Evolutionary conservation across 2,888 invertebrate genomes (phyloP), one percentile per base, ranked within the genome.

Genomic region (Hyposoter didymator): DNA sequence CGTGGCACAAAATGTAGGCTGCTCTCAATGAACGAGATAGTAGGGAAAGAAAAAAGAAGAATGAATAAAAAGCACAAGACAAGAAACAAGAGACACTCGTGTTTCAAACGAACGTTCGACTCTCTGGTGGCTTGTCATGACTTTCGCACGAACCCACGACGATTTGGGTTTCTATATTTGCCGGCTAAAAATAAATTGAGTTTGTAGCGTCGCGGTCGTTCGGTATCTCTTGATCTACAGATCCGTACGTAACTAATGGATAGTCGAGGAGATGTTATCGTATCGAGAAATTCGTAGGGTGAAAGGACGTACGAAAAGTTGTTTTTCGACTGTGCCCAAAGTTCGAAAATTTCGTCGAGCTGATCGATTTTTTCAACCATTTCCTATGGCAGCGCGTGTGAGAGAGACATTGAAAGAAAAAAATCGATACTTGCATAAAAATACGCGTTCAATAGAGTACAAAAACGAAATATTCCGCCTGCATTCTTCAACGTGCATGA

Each of bases 171-270:
- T 83, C 84, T 86, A 84, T 80, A 84, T 86, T 75, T 83, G 83
- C 75, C 70, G 67, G 85, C 78, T 87, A 85, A 74, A 86, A 86
- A 86, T 86, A 86, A 86, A 84, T 64, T 75, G 74, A 74, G 74
- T 59, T 75, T 49, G 47, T 69, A 22, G 45, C 35, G 74, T 74
- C 45, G 73, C 66, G 55, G 43, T 66, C n/a, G 64, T 39, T 49
- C 73, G 72, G 55, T 49, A 66, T 45, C 28, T 59, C 28, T 59
- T 59, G 59, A 64, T 39, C 28, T 43, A 10, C 43, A n/a, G 49
- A 49, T 62, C 28, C 19, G 17, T 72, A 35, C 45, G 43, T 17
- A 35, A 43, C 14, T 19, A 19, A 45, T 2, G 10, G 39, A 49
- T 32, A n/a, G 2, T n/a, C 22, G 70, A 70, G 10, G n/a, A 66